phyloP scores from a whole-genome alignment of 2,797 vertebrate genomes.

The Eulemur coronatus region DNA sequence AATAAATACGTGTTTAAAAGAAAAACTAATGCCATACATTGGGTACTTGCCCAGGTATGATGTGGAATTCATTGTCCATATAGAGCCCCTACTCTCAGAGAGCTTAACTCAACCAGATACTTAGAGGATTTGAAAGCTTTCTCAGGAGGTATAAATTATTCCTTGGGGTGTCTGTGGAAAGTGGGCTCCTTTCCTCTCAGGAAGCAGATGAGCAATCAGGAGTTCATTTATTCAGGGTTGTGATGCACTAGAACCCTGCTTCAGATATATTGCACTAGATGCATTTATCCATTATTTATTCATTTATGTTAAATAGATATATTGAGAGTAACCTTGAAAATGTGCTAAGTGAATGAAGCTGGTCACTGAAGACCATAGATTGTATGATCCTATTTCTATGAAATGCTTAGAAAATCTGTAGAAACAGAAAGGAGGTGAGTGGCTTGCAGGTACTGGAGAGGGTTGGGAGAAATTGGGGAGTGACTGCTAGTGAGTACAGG shows the following conservation, averaged over 20 bases:
- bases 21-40: not conserved
- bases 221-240: not conserved
- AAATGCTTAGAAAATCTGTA: not conserved
- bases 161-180: not conserved
- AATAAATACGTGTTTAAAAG: not conserved
- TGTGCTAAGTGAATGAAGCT: not conserved
- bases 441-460: not conserved
- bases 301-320: not conserved
- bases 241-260: no score
- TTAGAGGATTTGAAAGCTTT: not conserved
- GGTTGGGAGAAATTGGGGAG: not conserved
- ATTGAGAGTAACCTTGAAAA: not conserved
- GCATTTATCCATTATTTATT: not conserved
- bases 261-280: not conserved
- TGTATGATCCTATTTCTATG: not conserved
- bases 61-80: not conserved
- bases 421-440: not conserved
- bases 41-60: not conserved
- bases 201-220: not conserved
- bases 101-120: not conserved
- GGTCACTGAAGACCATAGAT: no score
- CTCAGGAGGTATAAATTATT: not conserved
- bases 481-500: not conserved
- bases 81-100: not conserved
- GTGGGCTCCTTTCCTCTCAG: not conserved